Base-by-base conservation (phyloP, 2,888 invertebrate genomes). In the Tenodera sinensis region DNA sequence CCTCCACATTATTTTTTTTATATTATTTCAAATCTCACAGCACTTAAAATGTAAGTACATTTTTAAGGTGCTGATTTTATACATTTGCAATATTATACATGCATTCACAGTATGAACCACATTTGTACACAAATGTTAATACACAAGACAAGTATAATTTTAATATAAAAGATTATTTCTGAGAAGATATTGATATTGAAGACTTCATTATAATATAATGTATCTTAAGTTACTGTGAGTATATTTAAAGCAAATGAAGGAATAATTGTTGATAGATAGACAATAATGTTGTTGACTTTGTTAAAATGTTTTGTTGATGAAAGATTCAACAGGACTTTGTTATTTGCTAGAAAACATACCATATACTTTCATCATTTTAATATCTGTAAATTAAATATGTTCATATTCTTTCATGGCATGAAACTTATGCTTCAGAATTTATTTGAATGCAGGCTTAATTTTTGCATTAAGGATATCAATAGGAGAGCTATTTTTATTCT, bases 281-380 rank as follows among this genome's bases (percentile, higher is more conserved):
- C 89, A 89, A 89, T 89, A 89, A 89, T 89, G 28, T 89, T 89
- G 89, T 88, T 89, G 88, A 89, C 30, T 88, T 89, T 88, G 83
- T 88, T 88, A 71, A 83, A 12, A 84, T 71, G 28, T 88, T 89
- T 84, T 81, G 54, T 89, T 87, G 87, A 83, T 85, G 81, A 89
- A 88, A 71, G 81, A 83, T 88, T 82, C 30, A 89, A 85, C 82
- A 89, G 20, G 71, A 82, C 34, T 89, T 83, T 83, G 84, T 88
- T 88, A 28, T 28, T 84, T 81, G 28, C 81, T 87, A 87, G 42
- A 25, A 28, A 83, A 30, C n/a, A 83, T 20, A n/a, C 83, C 54
- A 71, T 20, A 71, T 20, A 25, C 20, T 20, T 71, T 71, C 54
- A 87, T 28, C 8, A 83, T 82, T 34, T 82, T 42, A 87, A 87